Evolutionary conservation across 1,140 invertebrate species (phyloP), one percentile per base, ranked within the genome.

Genomic region (Octopus bimaculoides): DNA sequence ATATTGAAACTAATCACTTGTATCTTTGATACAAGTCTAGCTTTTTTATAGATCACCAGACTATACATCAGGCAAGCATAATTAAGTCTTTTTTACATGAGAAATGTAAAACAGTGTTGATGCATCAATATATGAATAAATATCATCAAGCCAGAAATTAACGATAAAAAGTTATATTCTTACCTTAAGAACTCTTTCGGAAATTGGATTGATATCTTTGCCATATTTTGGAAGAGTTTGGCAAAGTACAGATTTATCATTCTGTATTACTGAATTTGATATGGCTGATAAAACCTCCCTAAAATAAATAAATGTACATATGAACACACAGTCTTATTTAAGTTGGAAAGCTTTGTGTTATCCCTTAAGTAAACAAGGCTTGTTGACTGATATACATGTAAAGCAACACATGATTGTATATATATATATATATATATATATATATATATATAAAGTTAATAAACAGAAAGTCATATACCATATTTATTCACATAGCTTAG

Each of bases 171-270:
- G 9, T 12, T 14, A 74, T 9, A 54, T 4, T 56, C 81, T 77
- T 82, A 88, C 87, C 85, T 88, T 88, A 0, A 88, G 80, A 54
- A 82, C 84, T 82, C 80, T 86, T 10, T 85, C 82, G 4, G 66
- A 71, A 71, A 71, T 14, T 17, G 66, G 66, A 71, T 5, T 71
- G 26, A 14, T 20, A 52, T 14, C 75, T 52, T 52, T 20, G 53
- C 75, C 75, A 53, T 54, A 7, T 76, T 76, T 52, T 6, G 53
- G 53, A 26, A 41, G 41, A 26, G 41, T 14, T 6, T 76, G 75
- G 17, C 41, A 54, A 7, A 14, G 9, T 6, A 6, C 14, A 17
- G 17, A 4, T n/a, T n/a, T 71, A 1, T 71, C 7, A 71, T 71
- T 20, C 14, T n/a, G 26, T n/a, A 71, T 9, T 8, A 20, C 66